Evolutionary conservation across 1,140 invertebrate genomes (phyloP).

Genomic region (Drosophila sulfurigaster): DNA sequence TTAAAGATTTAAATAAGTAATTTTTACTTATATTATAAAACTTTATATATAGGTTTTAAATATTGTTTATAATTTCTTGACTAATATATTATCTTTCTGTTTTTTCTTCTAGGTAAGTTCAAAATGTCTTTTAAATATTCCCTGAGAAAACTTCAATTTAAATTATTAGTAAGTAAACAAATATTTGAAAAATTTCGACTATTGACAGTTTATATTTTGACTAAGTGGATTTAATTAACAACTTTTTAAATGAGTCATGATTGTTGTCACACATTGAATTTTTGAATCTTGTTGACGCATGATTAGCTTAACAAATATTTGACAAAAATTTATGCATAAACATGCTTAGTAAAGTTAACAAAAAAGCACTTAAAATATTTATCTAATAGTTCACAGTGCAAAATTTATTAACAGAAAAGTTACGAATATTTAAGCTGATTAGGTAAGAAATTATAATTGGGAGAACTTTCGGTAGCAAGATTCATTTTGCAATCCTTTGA

Average conservation of each 20-base stretch:
- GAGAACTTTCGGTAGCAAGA: constrained; percentile 47
- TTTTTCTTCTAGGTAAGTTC: constrained; percentile 66
- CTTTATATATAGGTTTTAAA: neutral
- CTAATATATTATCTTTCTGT: neutral
- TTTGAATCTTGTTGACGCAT: neutral
- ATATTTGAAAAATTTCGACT: constrained; percentile 1
- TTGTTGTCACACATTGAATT: constrained; percentile 23
- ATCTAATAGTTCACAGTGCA: neutral
- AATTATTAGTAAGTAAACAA: constrained; percentile 38
- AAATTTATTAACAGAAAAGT: neutral
- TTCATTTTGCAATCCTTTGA: constrained; percentile 52
- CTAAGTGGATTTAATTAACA: constrained; percentile 25
- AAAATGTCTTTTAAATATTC: neutral
- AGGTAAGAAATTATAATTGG: constrained; percentile 24
- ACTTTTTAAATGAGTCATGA: constrained; percentile 32
- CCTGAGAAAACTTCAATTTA: neutral
- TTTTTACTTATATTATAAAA: no score
- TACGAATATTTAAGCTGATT: constrained; percentile 56
- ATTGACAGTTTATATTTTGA: constrained; percentile 7
- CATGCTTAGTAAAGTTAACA: neutral
- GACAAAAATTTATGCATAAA: constrained; percentile 3
- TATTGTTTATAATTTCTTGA: neutral
- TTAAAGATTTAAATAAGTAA: no score
- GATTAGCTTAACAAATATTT: constrained; percentile 7
- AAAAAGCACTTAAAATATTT: neutral